These are phyloP conservation scores for Amphiprion ocellaris DNA, from an alignment of 2,113 vertebrate genomes.

Conservation along the genomic window DNA sequence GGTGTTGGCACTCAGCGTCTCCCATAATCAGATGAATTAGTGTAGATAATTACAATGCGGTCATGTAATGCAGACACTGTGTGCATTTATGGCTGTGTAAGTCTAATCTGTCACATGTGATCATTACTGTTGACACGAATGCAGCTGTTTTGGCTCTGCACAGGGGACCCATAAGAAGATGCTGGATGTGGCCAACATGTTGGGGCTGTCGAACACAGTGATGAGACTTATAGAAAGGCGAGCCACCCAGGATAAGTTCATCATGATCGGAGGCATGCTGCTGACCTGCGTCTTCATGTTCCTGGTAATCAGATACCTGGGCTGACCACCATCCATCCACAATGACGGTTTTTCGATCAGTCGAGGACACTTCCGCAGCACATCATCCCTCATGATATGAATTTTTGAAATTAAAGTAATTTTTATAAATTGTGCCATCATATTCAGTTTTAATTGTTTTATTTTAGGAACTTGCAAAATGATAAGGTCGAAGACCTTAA, in stretches of 20 bases:
- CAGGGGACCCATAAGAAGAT: slow-evolving; percentile 98
- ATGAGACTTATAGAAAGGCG: slow-evolving; percentile 97
- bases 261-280: slow-evolving; percentile 97
- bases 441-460: slow-evolving; percentile 4
- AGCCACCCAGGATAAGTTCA: slow-evolving; percentile 96
- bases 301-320: slow-evolving; percentile 93
- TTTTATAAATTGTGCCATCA: slow-evolving; percentile 41
- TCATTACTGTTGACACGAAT: slow-evolving; percentile 2
- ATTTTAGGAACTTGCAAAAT: slow-evolving; percentile 28
- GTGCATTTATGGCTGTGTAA: not conserved
- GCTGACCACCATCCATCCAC: slow-evolving; percentile 80
- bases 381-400: slow-evolving; percentile 64
- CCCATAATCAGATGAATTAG: slow-evolving; percentile 51
- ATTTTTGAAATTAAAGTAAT: slow-evolving; percentile 31
- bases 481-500: not conserved
- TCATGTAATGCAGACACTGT: slow-evolving; percentile 1
- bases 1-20: slow-evolving; percentile 39
- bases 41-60: slow-evolving; percentile 24
- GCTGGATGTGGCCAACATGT: slow-evolving; percentile 96
- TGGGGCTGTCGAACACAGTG: slow-evolving; percentile 97
- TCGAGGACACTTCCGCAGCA: slow-evolving; percentile 47
- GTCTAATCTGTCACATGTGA: not conserved
- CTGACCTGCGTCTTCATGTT: slow-evolving; percentile 94
- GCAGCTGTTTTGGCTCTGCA: slow-evolving; percentile 14
- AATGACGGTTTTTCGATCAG: slow-evolving; percentile 7